Conservation (phyloP, 2,888 invertebrate genomes). For the Fragum fragum region DNA sequence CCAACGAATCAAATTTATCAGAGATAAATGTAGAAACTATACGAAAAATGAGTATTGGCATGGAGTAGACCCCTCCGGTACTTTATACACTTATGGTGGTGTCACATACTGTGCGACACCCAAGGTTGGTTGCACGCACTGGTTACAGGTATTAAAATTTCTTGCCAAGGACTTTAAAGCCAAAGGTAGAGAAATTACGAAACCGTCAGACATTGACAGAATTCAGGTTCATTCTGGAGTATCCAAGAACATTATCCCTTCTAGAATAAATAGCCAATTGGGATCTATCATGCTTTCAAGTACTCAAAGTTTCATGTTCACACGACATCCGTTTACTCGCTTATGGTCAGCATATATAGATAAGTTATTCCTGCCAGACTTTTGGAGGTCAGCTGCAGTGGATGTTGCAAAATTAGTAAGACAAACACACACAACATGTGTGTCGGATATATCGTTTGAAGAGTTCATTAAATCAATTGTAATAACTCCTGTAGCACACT, state of each 20-base stretch:
- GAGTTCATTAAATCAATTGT: constrained; percentile 65
- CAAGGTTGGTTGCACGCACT: constrained; percentile 55
- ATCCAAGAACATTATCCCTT: constrained; percentile 23
- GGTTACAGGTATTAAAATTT: constrained; percentile 53
- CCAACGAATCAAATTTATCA: not conserved
- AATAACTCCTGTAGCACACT: not conserved
- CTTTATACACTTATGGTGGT: not conserved
- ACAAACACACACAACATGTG: constrained; percentile 36
- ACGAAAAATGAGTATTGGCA: not conserved
- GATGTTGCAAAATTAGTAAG: constrained; percentile 35
- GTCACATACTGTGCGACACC: constrained; percentile 11
- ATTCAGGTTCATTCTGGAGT: constrained; percentile 48
- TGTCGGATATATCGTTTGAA: constrained; percentile 60
- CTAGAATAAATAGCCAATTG: constrained; percentile 5
- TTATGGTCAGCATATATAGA: constrained; percentile 72
- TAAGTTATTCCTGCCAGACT: constrained; percentile 68
- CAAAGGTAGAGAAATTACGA: not conserved
- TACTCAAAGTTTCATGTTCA: constrained; percentile 60
- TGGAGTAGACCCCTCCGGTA: not conserved
- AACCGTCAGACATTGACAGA: constrained; percentile 58
- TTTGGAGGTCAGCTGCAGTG: constrained; percentile 55
- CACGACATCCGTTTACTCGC: constrained; percentile 67
- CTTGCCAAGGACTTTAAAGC: constrained; percentile 38
- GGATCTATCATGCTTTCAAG: constrained; percentile 32
- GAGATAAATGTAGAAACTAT: not conserved